A percentile compares a stretch with the other conserved stretches of the same genome.
phyloP scores from a whole-genome alignment of 2,113 vertebrate species.

The Uria aalge region DNA sequence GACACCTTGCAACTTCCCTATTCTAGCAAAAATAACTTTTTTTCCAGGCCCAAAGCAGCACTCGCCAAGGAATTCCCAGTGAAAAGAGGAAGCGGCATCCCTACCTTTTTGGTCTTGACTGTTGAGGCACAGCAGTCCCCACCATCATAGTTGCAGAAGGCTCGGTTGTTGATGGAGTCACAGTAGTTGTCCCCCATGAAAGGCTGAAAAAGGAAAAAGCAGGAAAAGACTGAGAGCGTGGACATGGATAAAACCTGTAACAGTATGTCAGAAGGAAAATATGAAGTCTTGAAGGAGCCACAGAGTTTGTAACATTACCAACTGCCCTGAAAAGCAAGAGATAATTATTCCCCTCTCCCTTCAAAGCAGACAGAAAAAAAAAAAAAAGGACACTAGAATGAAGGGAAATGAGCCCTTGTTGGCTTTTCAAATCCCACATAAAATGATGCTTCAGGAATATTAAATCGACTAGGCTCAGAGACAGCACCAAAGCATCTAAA shows the following conservation, averaged over 20 bases:
- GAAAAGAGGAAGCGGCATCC: neutral
- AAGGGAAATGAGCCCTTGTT: conserved; percentile 39
- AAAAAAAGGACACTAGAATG: conserved; percentile 12
- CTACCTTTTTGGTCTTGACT: conserved; percentile 96
- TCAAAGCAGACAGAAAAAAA: neutral
- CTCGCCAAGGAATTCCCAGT: neutral
- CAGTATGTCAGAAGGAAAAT: neutral
- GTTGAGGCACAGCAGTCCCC: conserved; percentile 97
- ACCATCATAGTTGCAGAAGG: conserved; percentile 97
- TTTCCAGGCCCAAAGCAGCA: neutral
- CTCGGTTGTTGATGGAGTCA: conserved; percentile 94
- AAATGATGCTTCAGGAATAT: conserved; percentile 44
- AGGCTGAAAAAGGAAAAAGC: conserved; percentile 73
- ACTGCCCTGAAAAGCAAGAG: neutral
- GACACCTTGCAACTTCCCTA: neutral
- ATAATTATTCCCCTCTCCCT: conserved; percentile 20
- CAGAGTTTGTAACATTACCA: neutral
- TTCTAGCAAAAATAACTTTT: neutral
- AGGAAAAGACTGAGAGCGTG: neutral
- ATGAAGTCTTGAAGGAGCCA: neutral
- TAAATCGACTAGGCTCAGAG: conserved; percentile 27
- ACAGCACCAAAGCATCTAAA: conserved; percentile 37
- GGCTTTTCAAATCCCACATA: conserved; percentile 49
- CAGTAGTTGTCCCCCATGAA: conserved; percentile 99
- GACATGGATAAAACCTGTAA: neutral